Base-by-base conservation (phyloP, 30 jellyfish, hydroid and myxozoan genomes). In the Hydractinia symbiolongicarpus region DNA sequence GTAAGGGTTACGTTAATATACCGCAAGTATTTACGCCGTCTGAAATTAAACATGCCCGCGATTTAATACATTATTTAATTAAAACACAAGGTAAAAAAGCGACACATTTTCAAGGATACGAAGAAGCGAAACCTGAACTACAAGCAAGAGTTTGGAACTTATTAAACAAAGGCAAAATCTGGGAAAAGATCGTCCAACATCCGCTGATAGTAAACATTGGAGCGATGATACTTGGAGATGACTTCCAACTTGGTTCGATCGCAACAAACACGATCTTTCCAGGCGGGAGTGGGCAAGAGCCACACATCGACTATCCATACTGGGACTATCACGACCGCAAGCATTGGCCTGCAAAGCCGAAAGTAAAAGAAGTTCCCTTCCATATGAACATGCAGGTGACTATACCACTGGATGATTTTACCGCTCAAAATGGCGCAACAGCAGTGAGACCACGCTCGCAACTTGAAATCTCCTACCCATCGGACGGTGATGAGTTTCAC, bases 271-370 rank as follows among this genome's bases (percentile, higher is more conserved):
- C 80, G 13, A 20, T 71, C 4, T 71, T n/a, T 53, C 80, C 80
- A 71, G 80, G 80, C n/a, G 80, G 80, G 56, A 50, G 60, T 8
- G 80, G 80, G 67, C 80, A 71, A 15, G 68, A 71, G 67, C 80
- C 80, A 19, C 80, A 71, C 53, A 30, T 71, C 67, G 80, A 71
- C 60, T 71, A 71, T 58, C 80, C 80, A 9, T 71, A 71, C n/a
- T 71, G 80, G 80, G 80, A 71, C n/a, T 71, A 71, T 58, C 60
- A 71, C 67, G 51, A 71, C 80, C 40, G n/a, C 9, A 8, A 50
- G 51, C 80, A 71, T 53, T 71, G 80, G 80, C 80, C 80, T 8
- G 60, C n/a, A 8, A 49, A 8, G 7, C 80, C 80, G 1, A 71
- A 71, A 71, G 60, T 20, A 9, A 30, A 30, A 9, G 68, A 71